These are phyloP conservation scores for Philopedon plagiatum DNA, from an alignment of 2,888 invertebrate genomes.

Conservation along the genomic window DNA sequence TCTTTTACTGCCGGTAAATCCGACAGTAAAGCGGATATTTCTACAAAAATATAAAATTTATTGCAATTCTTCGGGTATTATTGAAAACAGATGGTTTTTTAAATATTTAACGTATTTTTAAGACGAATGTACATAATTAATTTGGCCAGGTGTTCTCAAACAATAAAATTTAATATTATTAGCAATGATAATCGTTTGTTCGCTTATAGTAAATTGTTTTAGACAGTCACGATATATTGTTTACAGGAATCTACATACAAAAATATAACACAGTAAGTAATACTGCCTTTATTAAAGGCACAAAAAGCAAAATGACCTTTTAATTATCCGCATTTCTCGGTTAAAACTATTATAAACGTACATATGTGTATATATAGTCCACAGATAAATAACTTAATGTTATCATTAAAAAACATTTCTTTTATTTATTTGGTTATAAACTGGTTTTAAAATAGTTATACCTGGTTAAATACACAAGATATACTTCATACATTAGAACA, in stretches of 20 bases:
- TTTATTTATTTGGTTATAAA: background rate
- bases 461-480: background rate
- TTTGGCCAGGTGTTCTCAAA: background rate
- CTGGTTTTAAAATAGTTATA: background rate
- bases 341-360: no score
- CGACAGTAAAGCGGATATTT: background rate
- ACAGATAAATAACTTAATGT: no score
- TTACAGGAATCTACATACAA: no score
- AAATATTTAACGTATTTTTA: background rate
- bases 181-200: background rate
- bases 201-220: background rate
- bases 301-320: no score
- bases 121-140: background rate
- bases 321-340: no score
- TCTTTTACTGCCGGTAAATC: conserved; percentile 1
- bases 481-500: background rate
- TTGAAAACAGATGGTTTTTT: conserved; percentile 5
- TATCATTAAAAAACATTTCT: no score
- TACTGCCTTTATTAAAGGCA: no score
- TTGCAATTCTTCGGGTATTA: background rate
- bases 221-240: background rate
- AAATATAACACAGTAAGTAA: no score
- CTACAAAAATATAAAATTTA: background rate
- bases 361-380: no score
- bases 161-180: background rate